A percentile compares a stretch with the other conserved stretches of the same genome.
Evolutionary conservation across 1,140 invertebrate genomes (phyloP).

Genomic region (Platorchestia sp.): DNA sequence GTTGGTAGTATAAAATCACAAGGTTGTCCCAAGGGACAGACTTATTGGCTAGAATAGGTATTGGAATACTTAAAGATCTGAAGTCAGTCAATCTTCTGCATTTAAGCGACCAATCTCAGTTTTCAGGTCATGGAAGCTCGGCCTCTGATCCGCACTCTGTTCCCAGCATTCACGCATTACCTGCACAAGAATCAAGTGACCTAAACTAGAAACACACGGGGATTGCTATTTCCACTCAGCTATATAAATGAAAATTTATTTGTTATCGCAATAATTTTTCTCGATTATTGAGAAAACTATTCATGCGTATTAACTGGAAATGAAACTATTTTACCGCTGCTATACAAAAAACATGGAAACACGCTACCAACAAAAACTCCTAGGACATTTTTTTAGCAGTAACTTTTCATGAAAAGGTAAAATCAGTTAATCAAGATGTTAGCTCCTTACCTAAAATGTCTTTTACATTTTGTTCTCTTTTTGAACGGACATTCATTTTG

Average conservation of each 20-base stretch:
- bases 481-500: neutral
- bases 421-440: too few relatives aligned
- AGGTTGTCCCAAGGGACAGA: neutral
- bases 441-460: too few relatives aligned
- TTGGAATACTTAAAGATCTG: neutral
- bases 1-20: neutral
- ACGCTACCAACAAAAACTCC: too few relatives aligned
- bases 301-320: neutral
- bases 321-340: too few relatives aligned
- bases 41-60: neutral
- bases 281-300: neutral
- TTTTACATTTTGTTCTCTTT: too few relatives aligned
- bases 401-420: too few relatives aligned
- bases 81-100: constrained; percentile 25
- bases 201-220: constrained; percentile 18
- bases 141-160: constrained; percentile 54
- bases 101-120: constrained; percentile 52
- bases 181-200: constrained; percentile 3
- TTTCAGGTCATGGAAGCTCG: constrained; percentile 32
- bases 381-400: too few relatives aligned
- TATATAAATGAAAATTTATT: neutral
- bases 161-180: constrained; percentile 54
- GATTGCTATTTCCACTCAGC: constrained; percentile 15
- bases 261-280: neutral
- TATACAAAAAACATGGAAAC: too few relatives aligned